phyloP scores from a whole-genome alignment of 2,113 vertebrate species.

The Salminus brasiliensis region DNA sequence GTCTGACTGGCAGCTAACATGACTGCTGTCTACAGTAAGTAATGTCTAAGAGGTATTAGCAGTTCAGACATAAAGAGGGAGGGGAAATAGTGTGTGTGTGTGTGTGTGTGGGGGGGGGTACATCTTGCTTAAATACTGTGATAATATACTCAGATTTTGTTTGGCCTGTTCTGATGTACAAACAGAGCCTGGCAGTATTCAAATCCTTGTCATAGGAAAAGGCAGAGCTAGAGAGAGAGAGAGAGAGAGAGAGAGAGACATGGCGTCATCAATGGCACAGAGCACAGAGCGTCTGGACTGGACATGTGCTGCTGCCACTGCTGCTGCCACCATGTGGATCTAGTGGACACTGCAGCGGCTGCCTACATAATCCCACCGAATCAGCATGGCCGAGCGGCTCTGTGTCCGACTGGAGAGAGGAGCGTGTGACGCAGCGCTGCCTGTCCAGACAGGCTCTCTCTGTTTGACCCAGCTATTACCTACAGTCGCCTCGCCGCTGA shows the following conservation, averaged over 20 bases:
- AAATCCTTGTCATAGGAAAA: conserved; percentile 14
- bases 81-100: background rate
- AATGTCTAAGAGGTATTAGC: conserved; percentile 33
- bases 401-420: background rate
- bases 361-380: background rate
- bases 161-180: conserved; percentile 14
- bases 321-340: conserved; percentile 61
- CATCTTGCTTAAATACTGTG: conserved; percentile 13
- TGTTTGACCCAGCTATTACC: conserved; percentile 44
- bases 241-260: conserved; percentile 3
- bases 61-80: conserved; percentile 10
- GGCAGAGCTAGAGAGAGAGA: background rate
- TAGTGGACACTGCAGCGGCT: conserved; percentile 30
- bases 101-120: no score
- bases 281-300: conserved; percentile 12
- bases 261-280: background rate
- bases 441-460: conserved; percentile 26
- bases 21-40: conserved; percentile 12
- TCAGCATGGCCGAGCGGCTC: conserved; percentile 17
- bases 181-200: background rate
- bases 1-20: conserved; percentile 36
- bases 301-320: conserved; percentile 23
- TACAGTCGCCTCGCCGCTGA: conserved; percentile 8
- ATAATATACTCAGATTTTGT: conserved; percentile 23
- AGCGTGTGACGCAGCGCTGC: conserved; percentile 4